Conservation (phyloP, 2,797 vertebrate genomes). For the Aplochiton taeniatus region DNA sequence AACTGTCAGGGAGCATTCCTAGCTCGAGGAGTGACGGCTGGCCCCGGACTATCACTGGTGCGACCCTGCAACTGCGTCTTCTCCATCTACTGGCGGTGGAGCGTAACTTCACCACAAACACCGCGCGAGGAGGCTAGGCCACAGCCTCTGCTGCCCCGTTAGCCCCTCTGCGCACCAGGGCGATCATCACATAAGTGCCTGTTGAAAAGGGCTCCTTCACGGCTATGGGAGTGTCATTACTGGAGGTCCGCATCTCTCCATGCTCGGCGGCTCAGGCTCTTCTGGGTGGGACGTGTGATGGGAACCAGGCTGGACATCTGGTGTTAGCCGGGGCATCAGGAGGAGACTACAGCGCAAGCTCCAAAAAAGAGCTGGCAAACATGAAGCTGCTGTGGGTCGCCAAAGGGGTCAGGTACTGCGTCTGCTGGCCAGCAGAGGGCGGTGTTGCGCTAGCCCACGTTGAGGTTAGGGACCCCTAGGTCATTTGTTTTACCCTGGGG, state of each 20-base stretch:
- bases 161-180: conserved; percentile 18
- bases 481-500: neutral
- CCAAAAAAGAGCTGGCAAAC: conserved; percentile 43
- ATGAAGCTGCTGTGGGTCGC: conserved; percentile 39
- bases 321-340: conserved; percentile 56
- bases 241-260: conserved; percentile 45
- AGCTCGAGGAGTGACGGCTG: conserved; percentile 17
- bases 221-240: conserved; percentile 50
- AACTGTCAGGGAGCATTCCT: conserved; percentile 1
- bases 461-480: neutral
- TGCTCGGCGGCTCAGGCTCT: conserved; percentile 29
- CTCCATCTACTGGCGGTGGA: too few species aligned
- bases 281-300: conserved; percentile 44
- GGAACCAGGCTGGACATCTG: conserved; percentile 65
- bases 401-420: conserved; percentile 32
- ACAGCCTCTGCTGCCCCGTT: neutral
- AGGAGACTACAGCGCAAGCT: conserved; percentile 29
- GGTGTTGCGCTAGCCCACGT: conserved; percentile 22
- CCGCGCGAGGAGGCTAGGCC: neutral
- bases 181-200: conserved; percentile 48
- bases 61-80: too few species aligned
- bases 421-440: conserved; percentile 46
- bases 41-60: neutral
- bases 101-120: too few species aligned
- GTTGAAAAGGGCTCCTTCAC: conserved; percentile 49